A percentile compares a stretch with the other conserved stretches of the same genome.
phyloP scores from a whole-genome alignment of 2,888 invertebrate genomes.

The Drosophila helvetica region DNA sequence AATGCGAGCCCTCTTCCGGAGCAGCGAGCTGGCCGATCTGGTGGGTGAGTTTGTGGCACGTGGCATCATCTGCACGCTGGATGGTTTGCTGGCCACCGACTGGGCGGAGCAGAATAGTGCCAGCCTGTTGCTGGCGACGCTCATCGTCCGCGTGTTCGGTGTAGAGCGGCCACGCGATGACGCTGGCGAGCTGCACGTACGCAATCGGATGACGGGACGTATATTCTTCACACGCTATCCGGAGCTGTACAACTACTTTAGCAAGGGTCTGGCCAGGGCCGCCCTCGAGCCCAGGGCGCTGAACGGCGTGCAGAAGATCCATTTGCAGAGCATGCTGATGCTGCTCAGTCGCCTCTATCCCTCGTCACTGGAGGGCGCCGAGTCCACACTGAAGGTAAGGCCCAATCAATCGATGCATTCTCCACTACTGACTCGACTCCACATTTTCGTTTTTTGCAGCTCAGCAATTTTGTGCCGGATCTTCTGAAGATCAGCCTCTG shows the following conservation, averaged over 20 bases:
- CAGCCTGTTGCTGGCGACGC: conserved; percentile 91
- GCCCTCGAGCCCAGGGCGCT: background rate
- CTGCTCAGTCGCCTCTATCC: conserved; percentile 92
- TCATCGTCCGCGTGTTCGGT: conserved; percentile 94
- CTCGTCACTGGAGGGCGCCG: conserved; percentile 88
- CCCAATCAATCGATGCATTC: background rate
- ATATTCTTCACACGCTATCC: conserved; percentile 91
- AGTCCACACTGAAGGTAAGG: conserved; percentile 87
- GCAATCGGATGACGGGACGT: conserved; percentile 90
- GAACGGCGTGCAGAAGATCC: conserved; percentile 80
- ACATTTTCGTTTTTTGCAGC: conserved; percentile 26
- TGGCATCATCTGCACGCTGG: conserved; percentile 89
- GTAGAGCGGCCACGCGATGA: conserved; percentile 88
- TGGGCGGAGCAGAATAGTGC: conserved; percentile 95
- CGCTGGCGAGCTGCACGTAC: conserved; percentile 85
- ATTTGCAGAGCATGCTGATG: conserved; percentile 91
- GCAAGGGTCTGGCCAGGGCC: conserved; percentile 81
- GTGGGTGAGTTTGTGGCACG: conserved; percentile 88
- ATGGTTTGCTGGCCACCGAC: conserved; percentile 88
- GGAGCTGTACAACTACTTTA: conserved; percentile 85
- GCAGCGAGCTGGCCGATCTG: conserved; percentile 90
- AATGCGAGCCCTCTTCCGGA: conserved; percentile 91
- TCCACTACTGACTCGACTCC: background rate
- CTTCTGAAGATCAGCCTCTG: conserved; percentile 47
- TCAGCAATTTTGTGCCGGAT: conserved; percentile 50